Evolutionary conservation across 2,113 vertebrate genomes (phyloP).

Genomic region (Ceratotherium simum): DNA sequence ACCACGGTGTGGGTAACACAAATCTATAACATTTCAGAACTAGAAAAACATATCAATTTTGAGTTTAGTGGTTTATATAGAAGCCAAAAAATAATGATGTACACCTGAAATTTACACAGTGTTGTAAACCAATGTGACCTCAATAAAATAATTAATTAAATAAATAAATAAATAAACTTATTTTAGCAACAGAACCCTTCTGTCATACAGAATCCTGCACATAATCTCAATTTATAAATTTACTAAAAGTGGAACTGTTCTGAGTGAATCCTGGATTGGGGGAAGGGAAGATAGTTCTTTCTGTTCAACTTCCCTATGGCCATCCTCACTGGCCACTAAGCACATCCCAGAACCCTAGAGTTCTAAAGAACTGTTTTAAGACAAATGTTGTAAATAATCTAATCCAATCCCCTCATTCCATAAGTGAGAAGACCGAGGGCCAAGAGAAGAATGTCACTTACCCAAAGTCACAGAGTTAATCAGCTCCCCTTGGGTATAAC

Average conservation of each 20-base stretch:
- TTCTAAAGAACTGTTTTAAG: not conserved
- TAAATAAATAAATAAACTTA: not conserved
- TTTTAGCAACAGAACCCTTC: not conserved
- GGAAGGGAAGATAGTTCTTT: not conserved
- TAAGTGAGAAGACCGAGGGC: not conserved
- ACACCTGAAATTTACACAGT: too few species aligned
- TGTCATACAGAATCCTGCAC: not conserved
- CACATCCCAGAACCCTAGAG: not conserved
- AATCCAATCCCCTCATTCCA: not conserved
- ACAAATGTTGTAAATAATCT: not conserved
- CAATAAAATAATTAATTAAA: too few species aligned
- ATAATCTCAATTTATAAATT: not conserved
- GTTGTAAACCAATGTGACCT: too few species aligned
- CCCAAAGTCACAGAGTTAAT: not conserved
- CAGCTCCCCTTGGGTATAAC: too few species aligned
- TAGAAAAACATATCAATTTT: not conserved
- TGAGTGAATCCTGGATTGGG: not conserved
- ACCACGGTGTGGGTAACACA: not conserved
- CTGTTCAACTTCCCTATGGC: not conserved
- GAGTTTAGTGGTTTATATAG: not conserved
- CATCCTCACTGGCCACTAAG: not conserved
- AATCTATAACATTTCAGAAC: not conserved
- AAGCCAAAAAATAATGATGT: too few species aligned
- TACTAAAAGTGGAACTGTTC: not conserved
- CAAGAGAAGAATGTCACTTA: not conserved